These are phyloP conservation scores for Leucozona laternaria DNA, from an alignment of 2,888 invertebrate species.

Conservation along the genomic window DNA sequence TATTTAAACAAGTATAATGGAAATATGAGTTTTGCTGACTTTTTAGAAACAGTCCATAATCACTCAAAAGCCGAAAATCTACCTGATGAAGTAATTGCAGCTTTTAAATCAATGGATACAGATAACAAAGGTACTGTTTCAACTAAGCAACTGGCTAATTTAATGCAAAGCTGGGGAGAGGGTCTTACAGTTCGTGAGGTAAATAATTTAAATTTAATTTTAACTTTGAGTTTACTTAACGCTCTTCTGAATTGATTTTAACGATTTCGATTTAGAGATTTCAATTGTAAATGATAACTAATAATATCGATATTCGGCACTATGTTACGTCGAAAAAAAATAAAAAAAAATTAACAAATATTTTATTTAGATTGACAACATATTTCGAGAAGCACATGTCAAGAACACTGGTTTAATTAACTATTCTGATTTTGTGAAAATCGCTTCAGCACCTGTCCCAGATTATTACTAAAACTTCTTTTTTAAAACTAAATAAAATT, in stretches of 20 bases:
- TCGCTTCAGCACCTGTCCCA: slow-evolving; percentile 95
- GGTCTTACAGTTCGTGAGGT: slow-evolving; percentile 88
- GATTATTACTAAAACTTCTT: slow-evolving; percentile 90
- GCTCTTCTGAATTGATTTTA: background rate
- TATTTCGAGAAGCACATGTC: slow-evolving; percentile 96
- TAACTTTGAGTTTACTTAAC: background rate
- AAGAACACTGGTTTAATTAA: slow-evolving; percentile 90
- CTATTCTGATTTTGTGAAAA: slow-evolving; percentile 96
- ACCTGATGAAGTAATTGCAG: slow-evolving; percentile 90
- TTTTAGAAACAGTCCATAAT: slow-evolving; percentile 96
- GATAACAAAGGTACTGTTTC: slow-evolving; percentile 90
- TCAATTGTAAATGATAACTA: background rate
- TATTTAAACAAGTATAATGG: slow-evolving; percentile 92
- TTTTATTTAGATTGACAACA: slow-evolving; percentile 90
- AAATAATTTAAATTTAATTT: too few relatives aligned
- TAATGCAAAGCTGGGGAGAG: slow-evolving; percentile 96
- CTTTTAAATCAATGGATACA: slow-evolving; percentile 94
- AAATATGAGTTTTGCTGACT: slow-evolving; percentile 97
- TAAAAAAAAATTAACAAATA: background rate
- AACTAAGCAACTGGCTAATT: slow-evolving; percentile 92
- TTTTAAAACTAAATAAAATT: background rate
- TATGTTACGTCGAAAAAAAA: background rate
- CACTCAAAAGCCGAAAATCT: slow-evolving; percentile 87
- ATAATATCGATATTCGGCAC: background rate
- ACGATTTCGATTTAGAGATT: background rate